phyloP scores from a whole-genome alignment of 2,113 vertebrate species.

The Irena cyanogastra region DNA sequence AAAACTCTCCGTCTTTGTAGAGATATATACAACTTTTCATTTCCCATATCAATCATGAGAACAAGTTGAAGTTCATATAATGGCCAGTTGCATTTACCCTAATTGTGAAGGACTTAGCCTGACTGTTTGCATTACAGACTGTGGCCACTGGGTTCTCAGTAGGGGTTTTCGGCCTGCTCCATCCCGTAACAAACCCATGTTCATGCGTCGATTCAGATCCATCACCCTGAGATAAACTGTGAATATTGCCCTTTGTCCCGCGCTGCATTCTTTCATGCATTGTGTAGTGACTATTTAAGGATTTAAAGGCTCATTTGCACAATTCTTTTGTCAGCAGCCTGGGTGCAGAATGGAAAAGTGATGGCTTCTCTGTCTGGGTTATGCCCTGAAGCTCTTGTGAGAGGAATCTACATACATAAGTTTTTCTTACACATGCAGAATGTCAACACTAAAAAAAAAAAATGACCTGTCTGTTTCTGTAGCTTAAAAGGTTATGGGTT shows the following conservation, averaged over 20 bases:
- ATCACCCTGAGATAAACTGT: conserved; percentile 94
- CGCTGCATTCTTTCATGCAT: conserved; percentile 89
- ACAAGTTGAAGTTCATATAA: conserved; percentile 86
- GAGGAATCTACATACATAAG: conserved; percentile 76
- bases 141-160: conserved; percentile 87
- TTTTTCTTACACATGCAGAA: conserved; percentile 68
- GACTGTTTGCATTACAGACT: conserved; percentile 81
- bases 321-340: conserved; percentile 95
- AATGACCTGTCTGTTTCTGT: conserved; percentile 72
- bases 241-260: conserved; percentile 90
- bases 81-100: conserved; percentile 87
- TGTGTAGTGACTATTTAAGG: conserved; percentile 95
- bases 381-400: conserved; percentile 75
- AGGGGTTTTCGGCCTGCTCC: conserved; percentile 85
- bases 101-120: conserved; percentile 86
- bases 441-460: conserved; percentile 71
- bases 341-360: conserved; percentile 81
- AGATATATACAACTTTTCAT: conserved; percentile 80
- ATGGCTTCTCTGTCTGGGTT: conserved; percentile 76
- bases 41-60: conserved; percentile 98
- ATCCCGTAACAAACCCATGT: conserved; percentile 90
- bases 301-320: conserved; percentile 99
- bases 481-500: conserved; percentile 70
- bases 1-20: conserved; percentile 36
- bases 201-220: conserved; percentile 98